A percentile compares a stretch with the other conserved stretches of the same genome.
These are phyloP conservation scores for Sylvia borin DNA, from an alignment of 2,797 vertebrate genomes.

Conservation along the genomic window DNA sequence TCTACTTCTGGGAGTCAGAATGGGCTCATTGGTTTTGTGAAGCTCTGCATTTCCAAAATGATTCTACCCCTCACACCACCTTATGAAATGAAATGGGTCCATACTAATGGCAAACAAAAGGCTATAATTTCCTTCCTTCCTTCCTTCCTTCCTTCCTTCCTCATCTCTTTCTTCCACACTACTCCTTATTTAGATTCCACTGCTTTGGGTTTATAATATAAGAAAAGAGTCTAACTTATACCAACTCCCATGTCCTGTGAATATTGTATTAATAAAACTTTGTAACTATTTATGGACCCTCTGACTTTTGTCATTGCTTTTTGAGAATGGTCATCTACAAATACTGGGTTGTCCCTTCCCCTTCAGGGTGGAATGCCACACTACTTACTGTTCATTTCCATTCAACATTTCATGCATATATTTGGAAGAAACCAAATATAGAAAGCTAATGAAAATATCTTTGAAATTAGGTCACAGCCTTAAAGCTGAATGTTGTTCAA, in stretches of 20 bases:
- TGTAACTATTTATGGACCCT: not conserved
- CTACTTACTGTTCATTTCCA: not conserved
- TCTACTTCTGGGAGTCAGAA: not conserved
- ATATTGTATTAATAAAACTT: not conserved
- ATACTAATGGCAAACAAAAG: not conserved
- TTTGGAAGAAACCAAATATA: not conserved
- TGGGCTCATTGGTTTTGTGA: not conserved
- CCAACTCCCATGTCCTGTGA: not conserved
- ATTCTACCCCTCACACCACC: not conserved
- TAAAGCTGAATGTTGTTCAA: not conserved
- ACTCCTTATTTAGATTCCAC: not conserved
- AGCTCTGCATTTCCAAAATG: not conserved
- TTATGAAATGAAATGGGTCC: not conserved
- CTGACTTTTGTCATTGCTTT: rapidly evolving
- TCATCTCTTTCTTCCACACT: not conserved
- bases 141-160: too few species aligned
- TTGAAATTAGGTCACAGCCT: not conserved
- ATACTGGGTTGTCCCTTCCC: not conserved
- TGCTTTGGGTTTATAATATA: not conserved
- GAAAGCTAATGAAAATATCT: not conserved
- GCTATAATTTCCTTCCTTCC: not conserved
- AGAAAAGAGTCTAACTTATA: not conserved
- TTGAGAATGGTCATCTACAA: not conserved
- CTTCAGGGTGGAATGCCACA: too few species aligned
- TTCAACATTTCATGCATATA: not conserved